Evolutionary conservation across 2,797 vertebrate species (phyloP).

Genomic region (Graptemys geographica): DNA sequence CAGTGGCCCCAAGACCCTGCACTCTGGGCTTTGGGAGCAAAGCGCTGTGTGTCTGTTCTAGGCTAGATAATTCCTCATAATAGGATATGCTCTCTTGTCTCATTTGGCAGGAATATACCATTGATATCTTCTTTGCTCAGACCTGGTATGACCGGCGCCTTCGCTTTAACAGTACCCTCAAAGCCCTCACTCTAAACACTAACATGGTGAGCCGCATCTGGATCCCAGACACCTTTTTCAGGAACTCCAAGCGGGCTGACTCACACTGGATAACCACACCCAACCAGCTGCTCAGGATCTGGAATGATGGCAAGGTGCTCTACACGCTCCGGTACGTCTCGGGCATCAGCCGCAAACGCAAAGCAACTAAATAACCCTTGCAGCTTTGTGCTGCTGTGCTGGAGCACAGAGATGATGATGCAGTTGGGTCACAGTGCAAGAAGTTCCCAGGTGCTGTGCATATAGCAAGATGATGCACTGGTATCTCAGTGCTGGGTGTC

Average conservation of each 20-base stretch:
- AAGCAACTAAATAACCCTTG: background rate
- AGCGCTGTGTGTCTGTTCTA: background rate
- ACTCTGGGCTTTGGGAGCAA: background rate
- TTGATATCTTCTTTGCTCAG: conserved; percentile 85
- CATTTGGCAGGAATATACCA: conserved; percentile 82
- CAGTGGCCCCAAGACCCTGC: background rate
- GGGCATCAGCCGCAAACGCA: background rate
- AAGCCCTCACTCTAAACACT: conserved; percentile 81
- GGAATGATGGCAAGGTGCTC: conserved; percentile 84
- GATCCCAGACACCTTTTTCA: conserved; percentile 84
- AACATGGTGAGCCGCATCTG: conserved; percentile 84
- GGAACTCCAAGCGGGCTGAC: conserved; percentile 81
- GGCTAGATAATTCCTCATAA: background rate
- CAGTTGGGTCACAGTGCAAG: background rate
- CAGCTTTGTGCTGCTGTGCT: background rate
- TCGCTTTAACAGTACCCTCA: conserved; percentile 81
- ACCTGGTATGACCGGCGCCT: conserved; percentile 85
- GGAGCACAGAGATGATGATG: background rate
- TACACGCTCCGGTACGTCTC: conserved; percentile 81
- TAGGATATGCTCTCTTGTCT: background rate
- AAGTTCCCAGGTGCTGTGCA: background rate
- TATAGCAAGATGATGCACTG: background rate
- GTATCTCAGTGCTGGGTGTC: background rate
- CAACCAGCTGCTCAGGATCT: conserved; percentile 83
- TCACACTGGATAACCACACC: conserved; percentile 82